These are phyloP conservation scores for Heterodera filipjevi DNA, from an alignment of 2,888 invertebrate species.

Conservation along the genomic window DNA sequence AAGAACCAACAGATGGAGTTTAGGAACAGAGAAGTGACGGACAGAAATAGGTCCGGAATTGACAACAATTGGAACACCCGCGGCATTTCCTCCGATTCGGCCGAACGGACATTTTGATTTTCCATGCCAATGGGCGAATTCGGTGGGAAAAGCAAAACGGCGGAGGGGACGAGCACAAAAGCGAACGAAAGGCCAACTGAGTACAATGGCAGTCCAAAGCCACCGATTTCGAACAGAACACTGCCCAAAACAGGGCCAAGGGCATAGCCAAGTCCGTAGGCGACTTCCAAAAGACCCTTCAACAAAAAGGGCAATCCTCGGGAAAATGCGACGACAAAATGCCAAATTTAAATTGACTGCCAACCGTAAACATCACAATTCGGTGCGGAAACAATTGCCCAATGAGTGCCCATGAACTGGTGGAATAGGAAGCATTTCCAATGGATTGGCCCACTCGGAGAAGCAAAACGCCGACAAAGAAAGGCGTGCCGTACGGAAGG, in stretches of 20 bases:
- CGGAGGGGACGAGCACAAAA: background rate
- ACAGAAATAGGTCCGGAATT: conserved; percentile 21
- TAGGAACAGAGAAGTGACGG: conserved; percentile 18
- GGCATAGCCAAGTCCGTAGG: conserved; percentile 82
- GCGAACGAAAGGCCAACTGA: background rate
- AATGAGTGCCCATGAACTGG: conserved; percentile 65
- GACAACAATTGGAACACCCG: conserved; percentile 11
- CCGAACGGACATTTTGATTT: background rate
- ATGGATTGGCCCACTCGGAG: conserved; percentile 41
- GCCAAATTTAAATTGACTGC: background rate
- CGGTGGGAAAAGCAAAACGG: background rate
- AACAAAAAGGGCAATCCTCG: background rate
- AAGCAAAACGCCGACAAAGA: conserved; percentile 39
- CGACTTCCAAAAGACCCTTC: conserved; percentile 69
- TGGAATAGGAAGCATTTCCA: conserved; percentile 41
- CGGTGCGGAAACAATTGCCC: conserved; percentile 64
- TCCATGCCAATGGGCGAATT: background rate
- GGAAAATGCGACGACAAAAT: too few species aligned
- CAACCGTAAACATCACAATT: conserved; percentile 52
- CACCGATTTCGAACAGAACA: conserved; percentile 36
- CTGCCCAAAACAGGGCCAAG: conserved; percentile 81
- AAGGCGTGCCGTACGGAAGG: conserved; percentile 38
- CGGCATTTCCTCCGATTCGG: background rate
- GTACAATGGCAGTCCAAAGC: conserved; percentile 31
- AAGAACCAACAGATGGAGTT: conserved; percentile 68